Conservation (phyloP, 2,113 vertebrate genomes). For the Passer montanus region DNA sequence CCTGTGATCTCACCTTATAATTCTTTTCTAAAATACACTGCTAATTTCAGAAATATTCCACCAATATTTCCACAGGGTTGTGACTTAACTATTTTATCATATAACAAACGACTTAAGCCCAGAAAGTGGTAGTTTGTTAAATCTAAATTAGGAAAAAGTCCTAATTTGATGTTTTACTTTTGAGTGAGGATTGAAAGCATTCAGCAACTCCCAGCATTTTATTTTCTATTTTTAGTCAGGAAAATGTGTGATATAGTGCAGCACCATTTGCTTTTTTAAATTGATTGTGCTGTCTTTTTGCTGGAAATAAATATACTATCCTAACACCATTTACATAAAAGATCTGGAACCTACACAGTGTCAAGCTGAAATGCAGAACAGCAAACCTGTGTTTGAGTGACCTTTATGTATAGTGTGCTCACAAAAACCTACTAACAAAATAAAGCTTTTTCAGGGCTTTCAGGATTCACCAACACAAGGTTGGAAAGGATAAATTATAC, state of each 20-base stretch:
- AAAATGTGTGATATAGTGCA: slow-evolving; percentile 5
- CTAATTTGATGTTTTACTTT: neutral
- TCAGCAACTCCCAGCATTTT: neutral
- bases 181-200: neutral
- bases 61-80: neutral
- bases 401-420: neutral
- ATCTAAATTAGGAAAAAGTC: neutral
- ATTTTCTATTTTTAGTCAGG: slow-evolving; percentile 39
- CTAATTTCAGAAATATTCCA: neutral
- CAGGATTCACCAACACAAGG: slow-evolving; percentile 8
- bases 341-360: slow-evolving; percentile 29
- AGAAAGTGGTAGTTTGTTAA: neutral
- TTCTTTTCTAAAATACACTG: neutral
- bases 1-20: neutral
- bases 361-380: slow-evolving; percentile 46
- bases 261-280: slow-evolving; percentile 31
- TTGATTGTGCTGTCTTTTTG: slow-evolving; percentile 14
- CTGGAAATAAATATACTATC: slow-evolving; percentile 56
- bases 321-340: slow-evolving; percentile 59
- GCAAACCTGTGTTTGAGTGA: slow-evolving; percentile 55
- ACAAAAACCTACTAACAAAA: slow-evolving; percentile 22
- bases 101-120: neutral
- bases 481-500: slow-evolving; percentile 40
- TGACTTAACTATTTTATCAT: neutral
- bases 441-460: slow-evolving; percentile 51